These are phyloP conservation scores for Leucophenga varia DNA, from an alignment of 1,140 invertebrate species.

Conservation along the genomic window DNA sequence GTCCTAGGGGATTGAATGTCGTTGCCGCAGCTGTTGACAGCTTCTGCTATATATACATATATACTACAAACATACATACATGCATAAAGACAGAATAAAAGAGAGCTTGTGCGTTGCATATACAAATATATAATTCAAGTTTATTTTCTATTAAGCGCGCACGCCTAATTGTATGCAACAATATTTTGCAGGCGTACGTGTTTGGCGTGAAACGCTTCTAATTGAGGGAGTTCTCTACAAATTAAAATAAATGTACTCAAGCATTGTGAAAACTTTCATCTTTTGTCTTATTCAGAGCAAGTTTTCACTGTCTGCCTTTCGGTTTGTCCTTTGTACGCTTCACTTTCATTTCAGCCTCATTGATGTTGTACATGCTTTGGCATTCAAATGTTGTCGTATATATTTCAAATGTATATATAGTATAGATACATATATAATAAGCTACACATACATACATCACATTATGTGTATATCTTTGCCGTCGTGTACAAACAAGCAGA, in stretches of 20 bases:
- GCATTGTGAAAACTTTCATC: conserved; percentile 10
- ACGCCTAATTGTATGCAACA: conserved; percentile 43
- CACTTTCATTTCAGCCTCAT: neutral
- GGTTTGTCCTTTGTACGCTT: conserved; percentile 27
- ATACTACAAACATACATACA: too few relatives aligned
- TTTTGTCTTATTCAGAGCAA: too few relatives aligned
- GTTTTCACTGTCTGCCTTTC: too few relatives aligned
- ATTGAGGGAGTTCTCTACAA: conserved; percentile 21
- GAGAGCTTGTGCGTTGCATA: too few relatives aligned
- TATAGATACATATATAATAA: too few relatives aligned
- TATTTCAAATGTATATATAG: too few relatives aligned
- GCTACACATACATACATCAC: too few relatives aligned
- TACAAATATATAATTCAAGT: too few relatives aligned
- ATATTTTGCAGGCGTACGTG: conserved; percentile 27
- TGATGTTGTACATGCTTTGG: conserved; percentile 28
- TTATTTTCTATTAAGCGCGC: conserved; percentile 11
- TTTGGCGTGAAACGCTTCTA: conserved; percentile 7
- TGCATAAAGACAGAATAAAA: too few relatives aligned
- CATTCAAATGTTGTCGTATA: conserved; percentile 42
- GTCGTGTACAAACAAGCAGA: conserved; percentile 25
- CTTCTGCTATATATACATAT: too few relatives aligned
- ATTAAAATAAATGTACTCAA: conserved; percentile 55
- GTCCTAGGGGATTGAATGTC: too few relatives aligned
- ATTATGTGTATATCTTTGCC: conserved; percentile 19
- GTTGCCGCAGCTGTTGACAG: too few relatives aligned